Percentiles rank a stretch among this genome's conserved stretches.
phyloP scores from a whole-genome alignment of 1,140 invertebrate genomes.

The Zaprionus capensis region DNA sequence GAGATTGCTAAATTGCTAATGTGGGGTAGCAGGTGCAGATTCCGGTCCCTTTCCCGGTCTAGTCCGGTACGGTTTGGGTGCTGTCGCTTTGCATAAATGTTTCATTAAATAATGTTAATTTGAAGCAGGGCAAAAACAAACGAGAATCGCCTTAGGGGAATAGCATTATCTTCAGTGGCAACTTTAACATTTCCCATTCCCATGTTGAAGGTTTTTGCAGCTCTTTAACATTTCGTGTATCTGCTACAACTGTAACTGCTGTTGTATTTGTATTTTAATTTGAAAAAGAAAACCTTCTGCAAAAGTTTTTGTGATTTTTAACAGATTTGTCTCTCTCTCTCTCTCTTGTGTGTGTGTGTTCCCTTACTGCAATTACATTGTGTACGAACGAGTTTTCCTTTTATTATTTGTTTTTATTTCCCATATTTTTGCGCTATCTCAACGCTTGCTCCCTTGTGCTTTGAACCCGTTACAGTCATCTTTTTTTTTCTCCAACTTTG shows the following conservation, averaged over 20 bases:
- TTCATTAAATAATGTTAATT: conserved; percentile 73
- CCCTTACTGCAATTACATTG: conserved; percentile 32
- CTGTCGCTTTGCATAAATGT: conserved; percentile 70
- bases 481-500: conserved; percentile 13
- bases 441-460: conserved; percentile 10
- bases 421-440: conserved; percentile 7
- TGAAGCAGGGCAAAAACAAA: conserved; percentile 37
- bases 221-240: conserved; percentile 3
- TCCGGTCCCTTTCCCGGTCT: conserved; percentile 1
- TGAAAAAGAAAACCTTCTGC: neutral
- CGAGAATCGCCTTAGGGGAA: conserved; percentile 25
- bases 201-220: neutral
- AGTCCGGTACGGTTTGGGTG: conserved; percentile 37
- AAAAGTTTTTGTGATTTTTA: conserved; percentile 17
- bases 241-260: neutral
- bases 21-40: conserved; percentile 67
- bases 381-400: conserved; percentile 11
- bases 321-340: conserved; percentile 8
- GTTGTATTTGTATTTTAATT: conserved; percentile 25
- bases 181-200: conserved; percentile 8
- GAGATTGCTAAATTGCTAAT: conserved; percentile 55
- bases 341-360: conserved; percentile 8
- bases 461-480: conserved; percentile 14
- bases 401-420: conserved; percentile 13
- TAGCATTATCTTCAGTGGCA: conserved; percentile 10